Evolutionary conservation across 2,797 vertebrate species (phyloP).

Genomic region (Phoxinus dragarum): DNA sequence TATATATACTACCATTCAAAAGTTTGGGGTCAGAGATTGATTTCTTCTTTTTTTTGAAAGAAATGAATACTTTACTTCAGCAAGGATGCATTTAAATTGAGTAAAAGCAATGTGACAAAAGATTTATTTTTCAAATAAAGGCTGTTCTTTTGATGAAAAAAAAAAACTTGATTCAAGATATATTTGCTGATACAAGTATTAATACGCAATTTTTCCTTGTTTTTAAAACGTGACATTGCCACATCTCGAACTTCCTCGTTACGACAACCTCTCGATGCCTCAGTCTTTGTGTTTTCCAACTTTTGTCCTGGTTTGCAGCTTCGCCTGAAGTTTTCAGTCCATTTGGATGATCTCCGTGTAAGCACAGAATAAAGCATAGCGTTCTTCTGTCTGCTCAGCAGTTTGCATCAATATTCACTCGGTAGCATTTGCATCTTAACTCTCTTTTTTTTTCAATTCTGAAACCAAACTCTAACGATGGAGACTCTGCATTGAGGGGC

Average conservation of each 20-base stretch:
- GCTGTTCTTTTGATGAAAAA: no score
- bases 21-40: no score
- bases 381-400: neutral
- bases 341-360: conserved; percentile 16
- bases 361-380: conserved; percentile 11
- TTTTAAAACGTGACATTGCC: neutral
- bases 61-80: no score
- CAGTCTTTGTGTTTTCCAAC: neutral
- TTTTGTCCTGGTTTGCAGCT: conserved; percentile 25
- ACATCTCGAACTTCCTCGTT: neutral
- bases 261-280: neutral
- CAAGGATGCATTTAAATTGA: no score
- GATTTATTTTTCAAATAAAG: no score
- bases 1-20: no score
- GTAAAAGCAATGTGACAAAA: no score
- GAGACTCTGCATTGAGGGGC: conserved; percentile 10
- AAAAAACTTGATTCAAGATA: neutral
- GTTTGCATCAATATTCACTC: conserved; percentile 35
- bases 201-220: neutral
- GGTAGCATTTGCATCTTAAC: conserved; percentile 21
- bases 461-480: conserved; percentile 31
- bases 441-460: conserved; percentile 2
- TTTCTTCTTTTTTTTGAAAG: no score
- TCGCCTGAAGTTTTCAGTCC: conserved; percentile 13
- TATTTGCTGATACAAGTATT: no score